Evolutionary conservation across 2,113 vertebrate species (phyloP).

Genomic region (Neolamprologus tretocephalus): DNA sequence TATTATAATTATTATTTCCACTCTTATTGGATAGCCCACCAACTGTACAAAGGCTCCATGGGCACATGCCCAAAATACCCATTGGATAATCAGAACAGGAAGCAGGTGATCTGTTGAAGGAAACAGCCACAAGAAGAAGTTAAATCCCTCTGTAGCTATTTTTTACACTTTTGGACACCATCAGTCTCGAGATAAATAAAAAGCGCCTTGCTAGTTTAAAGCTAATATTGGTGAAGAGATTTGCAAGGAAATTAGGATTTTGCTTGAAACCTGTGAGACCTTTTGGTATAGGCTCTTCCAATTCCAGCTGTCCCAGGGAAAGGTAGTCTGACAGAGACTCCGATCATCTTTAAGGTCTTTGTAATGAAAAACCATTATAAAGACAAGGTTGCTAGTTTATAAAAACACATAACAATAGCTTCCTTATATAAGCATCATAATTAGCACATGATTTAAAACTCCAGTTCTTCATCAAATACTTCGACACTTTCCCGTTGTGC

Average conservation of each 20-base stretch:
- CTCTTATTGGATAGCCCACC: not conserved
- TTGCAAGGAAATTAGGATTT: conserved; percentile 60
- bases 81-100: not conserved
- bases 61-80: not conserved
- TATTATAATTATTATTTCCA: not conserved
- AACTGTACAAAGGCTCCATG: not conserved
- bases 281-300: conserved; percentile 26
- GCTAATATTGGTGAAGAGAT: conserved; percentile 60
- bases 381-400: not conserved
- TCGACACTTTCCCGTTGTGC: not conserved
- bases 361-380: not conserved
- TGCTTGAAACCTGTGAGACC: conserved; percentile 27
- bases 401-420: not conserved
- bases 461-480: not conserved
- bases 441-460: not conserved
- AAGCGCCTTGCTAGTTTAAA: conserved; percentile 53
- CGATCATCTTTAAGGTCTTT: conserved; percentile 58
- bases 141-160: conserved; percentile 12
- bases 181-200: conserved; percentile 33
- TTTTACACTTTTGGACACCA: conserved; percentile 2
- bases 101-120: not conserved
- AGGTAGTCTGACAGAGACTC: conserved; percentile 77
- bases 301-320: conserved; percentile 69
- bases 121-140: not conserved
- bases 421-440: not conserved